Percentiles rank a stretch among this genome's conserved stretches.
These are phyloP conservation scores for Zaprionus nigranus DNA, from an alignment of 1,140 invertebrate species.

Conservation along the genomic window DNA sequence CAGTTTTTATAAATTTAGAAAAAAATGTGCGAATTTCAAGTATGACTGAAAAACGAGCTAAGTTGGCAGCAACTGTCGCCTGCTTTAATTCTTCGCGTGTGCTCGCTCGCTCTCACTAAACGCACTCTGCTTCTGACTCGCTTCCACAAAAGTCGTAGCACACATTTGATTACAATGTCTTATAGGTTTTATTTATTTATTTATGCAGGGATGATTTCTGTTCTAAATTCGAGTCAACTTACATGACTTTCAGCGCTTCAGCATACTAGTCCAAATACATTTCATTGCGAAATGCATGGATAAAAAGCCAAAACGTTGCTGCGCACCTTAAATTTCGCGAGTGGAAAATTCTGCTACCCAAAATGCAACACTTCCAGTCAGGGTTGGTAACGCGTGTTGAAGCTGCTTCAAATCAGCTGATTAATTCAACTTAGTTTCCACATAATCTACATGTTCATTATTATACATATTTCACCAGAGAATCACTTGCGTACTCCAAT, in stretches of 20 bases:
- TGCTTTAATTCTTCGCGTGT: slow-evolving; percentile 43
- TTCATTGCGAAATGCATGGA: slow-evolving; percentile 45
- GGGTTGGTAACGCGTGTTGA: slow-evolving; percentile 21
- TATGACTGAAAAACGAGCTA: slow-evolving; percentile 11
- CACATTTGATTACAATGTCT: slow-evolving; percentile 28
- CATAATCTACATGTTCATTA: not conserved
- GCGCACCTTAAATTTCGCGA: slow-evolving; percentile 48
- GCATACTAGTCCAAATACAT: slow-evolving; percentile 39
- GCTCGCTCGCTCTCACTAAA: slow-evolving; percentile 35
- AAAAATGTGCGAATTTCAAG: slow-evolving; percentile 19
- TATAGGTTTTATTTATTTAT: slow-evolving; percentile 28
- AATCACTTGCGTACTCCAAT: not conserved
- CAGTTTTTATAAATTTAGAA: not conserved
- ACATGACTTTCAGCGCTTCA: slow-evolving; percentile 46
- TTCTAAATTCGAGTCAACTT: slow-evolving; percentile 34
- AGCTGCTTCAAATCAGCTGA: slow-evolving; percentile 24
- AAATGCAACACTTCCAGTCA: slow-evolving; percentile 51
- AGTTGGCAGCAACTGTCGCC: slow-evolving; percentile 49
- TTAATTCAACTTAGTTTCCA: not conserved
- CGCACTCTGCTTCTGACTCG: slow-evolving; percentile 33
- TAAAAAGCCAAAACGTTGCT: slow-evolving; percentile 48
- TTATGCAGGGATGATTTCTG: slow-evolving; percentile 9
- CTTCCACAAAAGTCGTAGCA: slow-evolving; percentile 33
- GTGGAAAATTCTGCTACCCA: slow-evolving; percentile 45
- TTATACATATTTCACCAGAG: not conserved